A percentile compares a stretch with the other conserved stretches of the same genome.
phyloP scores from a whole-genome alignment of 2,113 vertebrate species.

The Cathartes aura region DNA sequence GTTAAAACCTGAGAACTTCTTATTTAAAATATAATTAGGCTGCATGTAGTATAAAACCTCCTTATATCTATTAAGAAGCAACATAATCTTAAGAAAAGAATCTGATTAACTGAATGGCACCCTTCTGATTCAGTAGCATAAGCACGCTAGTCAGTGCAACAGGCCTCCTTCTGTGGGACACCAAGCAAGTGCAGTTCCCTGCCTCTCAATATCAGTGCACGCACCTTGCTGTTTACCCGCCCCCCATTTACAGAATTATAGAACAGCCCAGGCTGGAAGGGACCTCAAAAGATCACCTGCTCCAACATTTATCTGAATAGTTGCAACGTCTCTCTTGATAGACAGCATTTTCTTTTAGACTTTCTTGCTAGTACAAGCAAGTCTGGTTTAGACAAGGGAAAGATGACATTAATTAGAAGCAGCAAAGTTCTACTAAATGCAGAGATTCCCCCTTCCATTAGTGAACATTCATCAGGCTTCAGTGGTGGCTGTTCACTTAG shows the following conservation, averaged over 20 bases:
- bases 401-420: not conserved
- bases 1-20: not conserved
- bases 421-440: not conserved
- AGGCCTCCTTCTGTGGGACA: not conserved
- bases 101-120: not conserved
- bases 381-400: not conserved
- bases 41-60: not conserved
- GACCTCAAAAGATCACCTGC: not conserved
- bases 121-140: not conserved
- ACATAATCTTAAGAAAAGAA: not conserved
- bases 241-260: not conserved
- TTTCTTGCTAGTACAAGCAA: not conserved
- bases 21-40: not conserved
- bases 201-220: not conserved
- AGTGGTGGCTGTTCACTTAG: not conserved
- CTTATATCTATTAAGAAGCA: not conserved
- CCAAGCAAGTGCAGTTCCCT: not conserved
- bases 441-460: not conserved
- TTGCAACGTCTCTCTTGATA: not conserved
- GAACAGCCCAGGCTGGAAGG: not conserved
- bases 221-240: not conserved
- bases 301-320: not conserved
- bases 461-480: not conserved
- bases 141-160: not conserved
- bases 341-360: not conserved